Percentiles rank a stretch among this genome's conserved stretches.
Conservation (phyloP, 1,140 invertebrate species). For the Yoshiicerus persimilis region DNA sequence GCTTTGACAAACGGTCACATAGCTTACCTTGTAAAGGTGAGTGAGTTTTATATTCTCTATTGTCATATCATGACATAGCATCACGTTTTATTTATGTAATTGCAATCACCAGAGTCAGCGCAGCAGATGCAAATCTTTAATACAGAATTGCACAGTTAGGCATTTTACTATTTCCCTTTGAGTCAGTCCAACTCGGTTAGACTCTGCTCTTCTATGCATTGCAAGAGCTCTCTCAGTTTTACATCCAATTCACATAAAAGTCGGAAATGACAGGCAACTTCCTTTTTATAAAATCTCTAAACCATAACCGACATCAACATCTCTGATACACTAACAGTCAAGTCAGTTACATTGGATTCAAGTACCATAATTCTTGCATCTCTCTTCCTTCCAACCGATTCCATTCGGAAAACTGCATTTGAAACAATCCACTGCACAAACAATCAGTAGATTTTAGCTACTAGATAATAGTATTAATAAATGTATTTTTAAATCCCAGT, state of each 20-base stretch:
- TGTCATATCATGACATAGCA: background rate
- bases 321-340: background rate
- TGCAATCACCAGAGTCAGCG: background rate
- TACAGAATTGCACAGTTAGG: background rate
- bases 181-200: background rate
- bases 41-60: slow-evolving; percentile 34
- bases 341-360: background rate
- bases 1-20: slow-evolving; percentile 91
- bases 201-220: background rate
- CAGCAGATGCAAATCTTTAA: background rate
- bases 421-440: background rate
- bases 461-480: no score
- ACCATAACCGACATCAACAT: background rate
- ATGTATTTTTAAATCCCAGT: background rate
- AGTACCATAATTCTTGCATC: background rate
- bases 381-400: background rate
- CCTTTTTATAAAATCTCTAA: background rate
- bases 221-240: background rate
- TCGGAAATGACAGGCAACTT: slow-evolving; percentile 14
- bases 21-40: slow-evolving; percentile 94
- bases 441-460: background rate
- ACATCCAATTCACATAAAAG: background rate
- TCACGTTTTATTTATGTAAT: slow-evolving; percentile 10
- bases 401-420: background rate
- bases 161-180: background rate